Evolutionary conservation across 2,888 invertebrate species (phyloP).

Genomic region (Clistopyga incitator): DNA sequence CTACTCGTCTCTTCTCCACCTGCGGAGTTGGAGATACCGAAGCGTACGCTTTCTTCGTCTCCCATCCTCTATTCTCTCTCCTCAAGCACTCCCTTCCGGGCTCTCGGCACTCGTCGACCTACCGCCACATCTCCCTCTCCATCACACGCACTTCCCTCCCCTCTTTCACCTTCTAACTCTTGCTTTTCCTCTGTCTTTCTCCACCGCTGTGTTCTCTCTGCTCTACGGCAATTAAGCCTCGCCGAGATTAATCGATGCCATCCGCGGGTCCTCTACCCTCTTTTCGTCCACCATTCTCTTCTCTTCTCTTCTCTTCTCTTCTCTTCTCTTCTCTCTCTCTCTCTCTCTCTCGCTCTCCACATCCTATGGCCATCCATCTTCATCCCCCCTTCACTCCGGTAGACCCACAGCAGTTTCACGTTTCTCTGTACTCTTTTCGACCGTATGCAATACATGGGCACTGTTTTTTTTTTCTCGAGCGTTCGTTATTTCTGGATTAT

Average conservation of each 20-base stretch:
- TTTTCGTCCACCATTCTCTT: conserved; percentile 47
- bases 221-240: conserved; percentile 70
- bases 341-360: conserved; percentile 15
- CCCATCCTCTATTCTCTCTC: conserved; percentile 7
- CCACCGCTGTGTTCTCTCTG: conserved; percentile 3
- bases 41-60: neutral
- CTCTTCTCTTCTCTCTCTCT: conserved; percentile 11
- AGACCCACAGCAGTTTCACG: neutral
- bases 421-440: conserved; percentile 29
- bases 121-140: conserved; percentile 32
- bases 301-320: conserved; percentile 11
- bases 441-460: neutral
- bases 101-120: conserved; percentile 45
- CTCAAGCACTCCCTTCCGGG: neutral
- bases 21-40: conserved; percentile 35
- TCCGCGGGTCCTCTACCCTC: conserved; percentile 68
- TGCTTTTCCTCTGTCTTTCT: conserved; percentile 21
- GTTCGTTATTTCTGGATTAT: neutral
- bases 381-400: neutral
- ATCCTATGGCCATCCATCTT: neutral
- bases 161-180: conserved; percentile 6
- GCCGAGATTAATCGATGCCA: conserved; percentile 68
- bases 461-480: neutral
- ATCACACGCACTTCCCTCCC: conserved; percentile 21
- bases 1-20: conserved; percentile 59